phyloP scores from a whole-genome alignment of 2,797 vertebrate genomes.

The Etheostoma nigrum region DNA sequence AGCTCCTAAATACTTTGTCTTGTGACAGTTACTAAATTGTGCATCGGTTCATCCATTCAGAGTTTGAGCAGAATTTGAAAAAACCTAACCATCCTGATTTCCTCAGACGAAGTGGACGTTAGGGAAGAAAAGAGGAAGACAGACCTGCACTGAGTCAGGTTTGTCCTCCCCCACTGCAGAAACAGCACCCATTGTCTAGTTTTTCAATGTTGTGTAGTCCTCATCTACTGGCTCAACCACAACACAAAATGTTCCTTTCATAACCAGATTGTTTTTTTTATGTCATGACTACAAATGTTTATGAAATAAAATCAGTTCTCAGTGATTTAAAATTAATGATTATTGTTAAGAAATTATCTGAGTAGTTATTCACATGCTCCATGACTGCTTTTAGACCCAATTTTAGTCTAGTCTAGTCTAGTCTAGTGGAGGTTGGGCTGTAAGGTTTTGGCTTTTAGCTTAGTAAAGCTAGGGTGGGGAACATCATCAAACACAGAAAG shows the following conservation, averaged over 20 bases:
- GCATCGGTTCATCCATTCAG: constrained; percentile 6
- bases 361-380: no score
- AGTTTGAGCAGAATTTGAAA: neutral
- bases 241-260: neutral
- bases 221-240: constrained; percentile 22
- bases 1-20: neutral
- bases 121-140: neutral
- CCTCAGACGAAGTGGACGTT: neutral
- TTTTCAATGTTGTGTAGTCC: neutral
- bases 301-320: constrained; percentile 41
- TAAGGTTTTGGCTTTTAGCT: neutral
- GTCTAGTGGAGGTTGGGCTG: neutral
- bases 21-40: neutral
- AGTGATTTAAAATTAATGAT: constrained; percentile 23
- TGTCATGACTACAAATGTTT: constrained; percentile 31
- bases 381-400: neutral
- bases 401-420: neutral
- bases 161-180: neutral
- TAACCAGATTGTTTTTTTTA: constrained; percentile 8
- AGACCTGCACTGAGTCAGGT: neutral
- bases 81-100: neutral
- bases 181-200: neutral
- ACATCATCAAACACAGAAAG: neutral
- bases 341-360: neutral
- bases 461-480: neutral